These are phyloP conservation scores for Bubo blakistoni DNA, from an alignment of 2,113 vertebrate genomes.

Conservation along the genomic window DNA sequence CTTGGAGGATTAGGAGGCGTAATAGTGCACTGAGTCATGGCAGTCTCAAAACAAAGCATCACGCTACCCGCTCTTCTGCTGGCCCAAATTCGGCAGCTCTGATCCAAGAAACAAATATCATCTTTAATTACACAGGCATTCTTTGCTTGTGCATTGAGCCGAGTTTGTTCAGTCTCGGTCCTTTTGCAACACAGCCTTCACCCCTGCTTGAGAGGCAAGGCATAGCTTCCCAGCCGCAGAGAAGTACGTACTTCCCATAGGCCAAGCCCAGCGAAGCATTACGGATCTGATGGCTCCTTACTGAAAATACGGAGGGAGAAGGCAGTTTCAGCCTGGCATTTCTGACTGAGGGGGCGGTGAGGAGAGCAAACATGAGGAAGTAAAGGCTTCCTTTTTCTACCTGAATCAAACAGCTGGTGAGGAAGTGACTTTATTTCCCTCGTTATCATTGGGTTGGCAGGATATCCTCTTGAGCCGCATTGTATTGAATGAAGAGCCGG, in stretches of 20 bases:
- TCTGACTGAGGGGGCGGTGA: constrained; percentile 6
- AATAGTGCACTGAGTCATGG: not conserved
- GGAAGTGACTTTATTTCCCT: constrained; percentile 85
- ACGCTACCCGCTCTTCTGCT: not conserved
- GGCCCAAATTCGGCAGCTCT: not conserved
- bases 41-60: not conserved
- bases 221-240: accelerated
- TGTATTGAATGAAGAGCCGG: constrained; percentile 74
- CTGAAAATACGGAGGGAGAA: not conserved
- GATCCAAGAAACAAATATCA: constrained; percentile 31
- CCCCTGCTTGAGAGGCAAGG: not conserved
- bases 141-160: not conserved
- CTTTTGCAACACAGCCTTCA: not conserved
- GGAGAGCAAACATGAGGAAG: constrained; percentile 72
- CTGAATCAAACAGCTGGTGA: constrained; percentile 79
- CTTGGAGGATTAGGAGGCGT: not conserved
- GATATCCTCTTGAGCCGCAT: constrained; percentile 79
- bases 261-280: not conserved
- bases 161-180: not conserved
- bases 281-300: not conserved
- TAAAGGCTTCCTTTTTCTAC: constrained; percentile 75
- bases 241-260: not conserved
- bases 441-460: constrained; percentile 75
- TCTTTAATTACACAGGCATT: not conserved
- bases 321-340: constrained; percentile 16